phyloP scores from a whole-genome alignment of 2,113 vertebrate genomes.

The Mohoua ochrocephala region DNA sequence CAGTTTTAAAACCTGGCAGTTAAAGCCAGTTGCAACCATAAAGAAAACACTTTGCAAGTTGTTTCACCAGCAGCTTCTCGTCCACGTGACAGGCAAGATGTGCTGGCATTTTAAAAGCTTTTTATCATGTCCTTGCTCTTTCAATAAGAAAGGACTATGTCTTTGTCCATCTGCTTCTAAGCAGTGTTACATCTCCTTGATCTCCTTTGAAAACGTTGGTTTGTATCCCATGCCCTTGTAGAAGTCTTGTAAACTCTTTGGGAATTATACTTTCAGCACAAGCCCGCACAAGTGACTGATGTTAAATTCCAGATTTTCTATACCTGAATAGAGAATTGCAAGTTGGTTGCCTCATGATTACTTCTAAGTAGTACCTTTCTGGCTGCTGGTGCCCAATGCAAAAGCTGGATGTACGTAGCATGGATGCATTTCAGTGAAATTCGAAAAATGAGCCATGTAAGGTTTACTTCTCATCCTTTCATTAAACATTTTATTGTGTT shows the following conservation, averaged over 20 bases:
- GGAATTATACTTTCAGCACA: background rate
- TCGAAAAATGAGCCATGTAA: background rate
- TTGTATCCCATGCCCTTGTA: background rate
- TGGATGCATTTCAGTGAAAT: background rate
- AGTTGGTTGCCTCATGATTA: background rate
- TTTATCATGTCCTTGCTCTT: background rate
- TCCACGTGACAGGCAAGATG: background rate
- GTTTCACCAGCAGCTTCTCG: background rate
- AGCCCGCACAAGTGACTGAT: background rate
- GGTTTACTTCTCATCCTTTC: constrained; percentile 19
- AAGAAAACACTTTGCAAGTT: background rate
- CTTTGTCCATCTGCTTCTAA: background rate
- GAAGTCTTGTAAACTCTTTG: background rate
- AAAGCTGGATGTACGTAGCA: background rate
- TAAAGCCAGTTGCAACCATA: background rate
- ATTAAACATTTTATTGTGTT: constrained; percentile 21
- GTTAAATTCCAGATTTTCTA: background rate
- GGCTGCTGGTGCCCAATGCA: background rate
- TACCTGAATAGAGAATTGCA: background rate
- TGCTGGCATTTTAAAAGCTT: background rate
- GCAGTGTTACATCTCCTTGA: background rate
- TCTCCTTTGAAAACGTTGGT: background rate
- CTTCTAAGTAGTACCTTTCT: background rate
- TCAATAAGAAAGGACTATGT: background rate
- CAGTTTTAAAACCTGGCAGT: background rate